Evolutionary conservation across 2,888 invertebrate species (phyloP).

Genomic region (Sminthurinus aureus): DNA sequence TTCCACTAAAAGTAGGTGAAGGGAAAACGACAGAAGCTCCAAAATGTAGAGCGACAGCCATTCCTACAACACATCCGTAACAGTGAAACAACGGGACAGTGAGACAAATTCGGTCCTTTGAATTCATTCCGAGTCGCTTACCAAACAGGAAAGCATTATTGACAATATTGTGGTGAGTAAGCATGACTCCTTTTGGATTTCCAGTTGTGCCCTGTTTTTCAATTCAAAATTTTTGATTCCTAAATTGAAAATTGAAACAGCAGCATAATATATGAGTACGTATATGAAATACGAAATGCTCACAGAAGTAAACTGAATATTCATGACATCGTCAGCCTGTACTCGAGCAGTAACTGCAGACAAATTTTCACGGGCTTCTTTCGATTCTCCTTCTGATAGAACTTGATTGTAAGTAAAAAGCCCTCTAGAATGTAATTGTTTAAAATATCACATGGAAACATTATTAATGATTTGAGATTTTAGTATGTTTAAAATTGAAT

Average conservation of each 20-base stretch:
- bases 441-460: not conserved
- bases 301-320: constrained; percentile 83
- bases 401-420: constrained; percentile 26
- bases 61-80: constrained; percentile 72
- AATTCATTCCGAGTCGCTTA: constrained; percentile 44
- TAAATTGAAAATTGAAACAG: not conserved
- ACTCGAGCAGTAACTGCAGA: constrained; percentile 67
- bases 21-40: constrained; percentile 73
- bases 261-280: too few relatives aligned
- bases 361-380: constrained; percentile 62
- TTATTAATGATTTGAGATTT: not conserved
- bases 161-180: constrained; percentile 66
- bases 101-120: constrained; percentile 52
- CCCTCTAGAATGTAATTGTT: not conserved
- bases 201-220: constrained; percentile 64
- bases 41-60: constrained; percentile 69
- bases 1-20: constrained; percentile 69
- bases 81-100: constrained; percentile 82
- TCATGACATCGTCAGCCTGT: constrained; percentile 74
- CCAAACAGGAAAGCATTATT: constrained; percentile 66
- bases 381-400: constrained; percentile 63
- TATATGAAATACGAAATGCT: constrained; percentile 51
- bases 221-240: not conserved
- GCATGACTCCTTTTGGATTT: constrained; percentile 64
- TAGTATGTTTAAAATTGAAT: not conserved